Evolutionary conservation across 2,888 invertebrate species (phyloP).

Genomic region (Trissoscelio sp.): DNA sequence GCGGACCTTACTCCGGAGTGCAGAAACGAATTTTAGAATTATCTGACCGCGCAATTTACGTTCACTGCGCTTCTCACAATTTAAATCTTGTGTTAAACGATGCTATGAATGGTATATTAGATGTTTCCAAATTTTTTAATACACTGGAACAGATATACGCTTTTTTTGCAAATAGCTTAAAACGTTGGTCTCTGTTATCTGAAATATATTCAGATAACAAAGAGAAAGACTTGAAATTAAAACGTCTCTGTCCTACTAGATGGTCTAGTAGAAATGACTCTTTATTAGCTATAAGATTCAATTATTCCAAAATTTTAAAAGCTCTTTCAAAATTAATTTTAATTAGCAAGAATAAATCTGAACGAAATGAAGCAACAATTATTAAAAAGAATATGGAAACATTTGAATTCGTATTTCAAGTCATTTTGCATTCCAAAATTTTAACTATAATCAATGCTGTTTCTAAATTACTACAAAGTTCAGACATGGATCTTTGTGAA

Average conservation of each 20-base stretch:
- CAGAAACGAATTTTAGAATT: conserved; percentile 73
- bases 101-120: conserved; percentile 61
- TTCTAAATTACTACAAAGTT: too few species aligned
- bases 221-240: conserved; percentile 71
- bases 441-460: too few species aligned
- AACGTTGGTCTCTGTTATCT: conserved; percentile 72
- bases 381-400: too few species aligned
- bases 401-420: too few species aligned
- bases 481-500: too few species aligned
- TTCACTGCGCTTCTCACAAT: conserved; percentile 70
- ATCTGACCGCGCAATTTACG: conserved; percentile 71
- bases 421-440: too few species aligned
- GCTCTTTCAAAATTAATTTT: too few species aligned
- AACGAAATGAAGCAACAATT: too few species aligned
- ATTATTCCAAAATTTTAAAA: too few species aligned
- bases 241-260: conserved; percentile 72
- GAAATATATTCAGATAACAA: conserved; percentile 64
- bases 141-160: conserved; percentile 70
- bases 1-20: conserved; percentile 72
- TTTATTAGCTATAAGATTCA: conserved; percentile 71
- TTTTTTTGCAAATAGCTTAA: conserved; percentile 73
- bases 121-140: conserved; percentile 60
- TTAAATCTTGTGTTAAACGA: conserved; percentile 72
- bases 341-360: too few species aligned
- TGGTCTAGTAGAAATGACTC: conserved; percentile 73